Percentiles rank a stretch among this genome's conserved stretches.
Conservation (phyloP, 2,113 vertebrate species). For the Chascanopsetta lugubris region DNA sequence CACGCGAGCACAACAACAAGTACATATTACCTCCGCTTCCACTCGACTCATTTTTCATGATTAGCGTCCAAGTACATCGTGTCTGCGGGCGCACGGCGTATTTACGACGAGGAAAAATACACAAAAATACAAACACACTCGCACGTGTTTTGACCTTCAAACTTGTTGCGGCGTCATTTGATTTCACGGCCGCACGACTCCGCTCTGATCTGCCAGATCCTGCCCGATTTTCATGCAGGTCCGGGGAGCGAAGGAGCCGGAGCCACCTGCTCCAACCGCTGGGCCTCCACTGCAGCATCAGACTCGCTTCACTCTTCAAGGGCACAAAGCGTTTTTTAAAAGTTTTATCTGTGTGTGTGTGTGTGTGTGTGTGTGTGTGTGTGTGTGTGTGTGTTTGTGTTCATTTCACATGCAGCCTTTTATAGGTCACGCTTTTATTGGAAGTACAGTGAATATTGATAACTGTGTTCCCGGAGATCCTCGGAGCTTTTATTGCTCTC, state of each 20-base stretch:
- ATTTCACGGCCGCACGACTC: background rate
- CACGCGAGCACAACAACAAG: too few relatives aligned
- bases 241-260: constrained; percentile 12
- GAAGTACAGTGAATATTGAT: background rate
- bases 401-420: background rate
- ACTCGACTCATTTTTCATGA: too few relatives aligned
- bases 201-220: background rate
- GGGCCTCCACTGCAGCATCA: background rate
- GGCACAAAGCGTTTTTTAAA: background rate
- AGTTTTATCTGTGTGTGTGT: background rate
- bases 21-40: too few relatives aligned
- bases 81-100: too few relatives aligned
- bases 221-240: constrained; percentile 12
- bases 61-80: too few relatives aligned
- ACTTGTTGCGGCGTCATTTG: background rate
- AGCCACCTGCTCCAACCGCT: constrained; percentile 12
- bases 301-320: background rate
- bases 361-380: background rate
- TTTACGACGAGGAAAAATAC: background rate
- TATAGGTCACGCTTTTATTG: background rate
- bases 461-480: background rate
- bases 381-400: background rate
- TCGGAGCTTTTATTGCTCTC: background rate
- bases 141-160: background rate
- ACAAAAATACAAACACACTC: background rate